Percentiles rank a stretch among this genome's conserved stretches.
Evolutionary conservation across 2,113 vertebrate genomes (phyloP).

Genomic region (Sinocyclocheilus maitianheensis): DNA sequence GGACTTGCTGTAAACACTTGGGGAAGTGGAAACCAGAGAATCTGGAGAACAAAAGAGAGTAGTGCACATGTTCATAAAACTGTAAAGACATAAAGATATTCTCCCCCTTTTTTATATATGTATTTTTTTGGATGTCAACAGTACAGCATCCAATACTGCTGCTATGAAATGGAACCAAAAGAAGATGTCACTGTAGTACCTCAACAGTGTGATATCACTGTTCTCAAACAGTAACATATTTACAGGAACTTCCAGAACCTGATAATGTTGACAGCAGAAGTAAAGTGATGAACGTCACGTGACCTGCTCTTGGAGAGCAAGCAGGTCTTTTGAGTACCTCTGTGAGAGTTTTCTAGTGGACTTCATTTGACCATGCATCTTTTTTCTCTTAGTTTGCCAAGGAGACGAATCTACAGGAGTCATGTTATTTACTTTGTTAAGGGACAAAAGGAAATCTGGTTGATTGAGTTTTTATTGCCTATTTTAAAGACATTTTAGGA

Average conservation of each 20-base stretch:
- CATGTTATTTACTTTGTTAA: background rate
- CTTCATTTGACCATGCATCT: background rate
- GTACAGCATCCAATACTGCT: conserved; percentile 24
- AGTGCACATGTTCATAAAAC: conserved; percentile 11
- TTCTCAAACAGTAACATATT: conserved; percentile 12
- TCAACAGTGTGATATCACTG: conserved; percentile 11
- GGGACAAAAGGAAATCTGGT: background rate
- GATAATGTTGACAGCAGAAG: background rate
- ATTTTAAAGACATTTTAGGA: background rate
- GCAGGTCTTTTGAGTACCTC: background rate
- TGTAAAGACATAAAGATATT: conserved; percentile 10
- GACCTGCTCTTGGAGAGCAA: background rate
- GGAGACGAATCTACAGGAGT: background rate
- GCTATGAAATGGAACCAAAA: conserved; percentile 38
- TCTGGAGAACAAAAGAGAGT: background rate
- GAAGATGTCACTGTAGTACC: conserved; percentile 6
- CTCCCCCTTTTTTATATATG: background rate
- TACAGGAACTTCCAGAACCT: background rate
- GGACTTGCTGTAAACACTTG: background rate
- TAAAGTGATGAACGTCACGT: background rate
- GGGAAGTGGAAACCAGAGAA: conserved; percentile 6
- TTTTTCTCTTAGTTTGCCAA: background rate
- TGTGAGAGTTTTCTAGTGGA: background rate
- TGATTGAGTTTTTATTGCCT: background rate
- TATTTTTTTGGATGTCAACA: background rate